Evolutionary conservation across 2,797 vertebrate genomes (phyloP).

Genomic region (Syngnathus rostellatus): DNA sequence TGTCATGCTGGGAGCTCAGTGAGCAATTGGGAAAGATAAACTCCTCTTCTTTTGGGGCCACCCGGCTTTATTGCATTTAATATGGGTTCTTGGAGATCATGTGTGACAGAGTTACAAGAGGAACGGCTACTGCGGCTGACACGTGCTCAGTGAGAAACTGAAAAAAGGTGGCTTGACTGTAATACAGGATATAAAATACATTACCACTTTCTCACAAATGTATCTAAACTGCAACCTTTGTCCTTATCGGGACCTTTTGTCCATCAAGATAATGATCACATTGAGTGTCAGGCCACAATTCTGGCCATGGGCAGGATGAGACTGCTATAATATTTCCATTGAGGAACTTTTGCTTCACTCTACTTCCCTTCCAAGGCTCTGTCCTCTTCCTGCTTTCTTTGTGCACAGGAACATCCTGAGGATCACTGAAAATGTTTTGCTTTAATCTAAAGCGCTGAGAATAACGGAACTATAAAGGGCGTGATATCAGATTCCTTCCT

Average conservation of each 20-base stretch:
- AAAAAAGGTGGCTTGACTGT: constrained; percentile 1
- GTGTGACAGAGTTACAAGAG: constrained; percentile 1
- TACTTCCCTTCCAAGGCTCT: neutral
- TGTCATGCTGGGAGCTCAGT: constrained; percentile 26
- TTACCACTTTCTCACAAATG: neutral
- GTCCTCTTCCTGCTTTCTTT: neutral
- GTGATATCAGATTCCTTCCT: neutral
- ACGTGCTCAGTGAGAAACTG: constrained; percentile 11
- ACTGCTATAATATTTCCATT: neutral
- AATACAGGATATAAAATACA: neutral
- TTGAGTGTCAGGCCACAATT: neutral
- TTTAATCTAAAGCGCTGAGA: neutral
- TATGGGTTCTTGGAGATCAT: neutral
- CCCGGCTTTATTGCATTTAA: neutral
- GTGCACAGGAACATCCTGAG: neutral
- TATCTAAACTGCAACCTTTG: neutral
- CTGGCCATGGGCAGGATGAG: neutral
- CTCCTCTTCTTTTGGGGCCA: neutral
- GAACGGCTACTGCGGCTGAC: constrained; percentile 8
- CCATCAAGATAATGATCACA: neutral
- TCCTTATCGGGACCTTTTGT: neutral
- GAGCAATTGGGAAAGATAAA: neutral
- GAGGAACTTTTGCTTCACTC: neutral
- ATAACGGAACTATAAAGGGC: neutral
- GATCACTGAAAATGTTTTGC: neutral